A percentile compares a stretch with the other conserved stretches of the same genome.
phyloP scores from a whole-genome alignment of 2,113 vertebrate species.

The Callorhinus ursinus region DNA sequence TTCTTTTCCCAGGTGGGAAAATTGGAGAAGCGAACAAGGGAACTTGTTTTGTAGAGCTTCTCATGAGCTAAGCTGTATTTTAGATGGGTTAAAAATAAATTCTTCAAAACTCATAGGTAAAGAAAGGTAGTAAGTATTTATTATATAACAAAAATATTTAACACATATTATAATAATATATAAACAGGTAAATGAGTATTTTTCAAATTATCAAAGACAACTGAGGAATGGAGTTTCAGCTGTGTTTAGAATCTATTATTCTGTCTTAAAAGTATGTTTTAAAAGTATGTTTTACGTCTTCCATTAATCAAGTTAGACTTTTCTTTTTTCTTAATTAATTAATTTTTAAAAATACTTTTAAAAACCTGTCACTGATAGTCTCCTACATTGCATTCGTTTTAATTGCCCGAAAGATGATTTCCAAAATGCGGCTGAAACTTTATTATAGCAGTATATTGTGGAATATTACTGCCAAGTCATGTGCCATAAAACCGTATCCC shows the following conservation, averaged over 20 bases:
- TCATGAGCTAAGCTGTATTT: not conserved
- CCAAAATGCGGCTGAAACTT: not conserved
- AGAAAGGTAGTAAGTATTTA: not conserved
- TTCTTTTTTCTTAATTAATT: not conserved
- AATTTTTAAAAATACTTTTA: not conserved
- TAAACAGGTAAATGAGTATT: not conserved
- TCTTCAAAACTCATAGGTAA: not conserved
- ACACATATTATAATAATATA: not conserved
- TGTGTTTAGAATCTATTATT: not conserved
- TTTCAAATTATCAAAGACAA: slow-evolving; percentile 24
- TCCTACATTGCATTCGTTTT: not conserved
- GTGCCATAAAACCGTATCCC: not conserved
- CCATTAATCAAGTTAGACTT: not conserved
- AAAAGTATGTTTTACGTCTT: not conserved
- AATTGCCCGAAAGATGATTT: slow-evolving; percentile 16
- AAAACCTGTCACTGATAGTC: not conserved
- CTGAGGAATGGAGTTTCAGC: not conserved
- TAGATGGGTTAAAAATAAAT: not conserved
- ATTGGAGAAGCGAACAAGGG: not conserved
- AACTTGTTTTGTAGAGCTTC: slow-evolving; percentile 12
- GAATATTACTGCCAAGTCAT: slow-evolving; percentile 8
- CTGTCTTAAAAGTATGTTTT: not conserved
- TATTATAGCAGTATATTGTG: not conserved
- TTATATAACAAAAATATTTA: not conserved
- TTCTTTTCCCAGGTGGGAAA: not conserved